Base-by-base conservation (phyloP, 2,797 vertebrate genomes). In the Mico argentatus region DNA sequence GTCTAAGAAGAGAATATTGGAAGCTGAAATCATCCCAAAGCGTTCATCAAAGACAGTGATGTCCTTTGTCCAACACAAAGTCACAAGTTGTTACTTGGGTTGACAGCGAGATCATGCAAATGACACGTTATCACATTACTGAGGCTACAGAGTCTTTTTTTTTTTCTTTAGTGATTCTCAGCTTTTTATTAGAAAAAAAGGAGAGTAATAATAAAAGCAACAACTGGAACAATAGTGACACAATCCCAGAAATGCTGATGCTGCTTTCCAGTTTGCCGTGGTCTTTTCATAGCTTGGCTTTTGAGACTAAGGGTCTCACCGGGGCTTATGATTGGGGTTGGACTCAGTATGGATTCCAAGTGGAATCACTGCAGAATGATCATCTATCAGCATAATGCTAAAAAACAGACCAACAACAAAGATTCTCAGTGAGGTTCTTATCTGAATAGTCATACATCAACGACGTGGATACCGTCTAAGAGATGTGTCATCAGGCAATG, bases 61-160 rank as follows among this genome's bases (percentile, higher is more conserved):
- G 95, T 97, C 86, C 76, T 96, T 97, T 96, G 97, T 93, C 96
- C 96, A 95, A 84, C 72, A 91, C 52, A 85, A 95, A 93, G 95
- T 96, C 93, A 77, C 44, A 59, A 88, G 50, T 79, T 76, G 67
- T 50, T 48, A 94, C 95, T 76, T 88, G 70, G 77, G 77, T 84
- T 0, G 3, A 73, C 44, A 39, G 57, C 13, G 90, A 93, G 83
- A 80, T 26, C 20, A 7, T 48, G 57, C 52, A 96, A 90, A 48
- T 50, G 96, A 57, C 15, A 91, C 77, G 87, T 93, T 75, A 57
- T 87, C 88, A 55, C 85, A 22, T 94, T 77, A 67, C 12, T 80
- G 88, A 94, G 73, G 24, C 55, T 59, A 46, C 46, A 61, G 55
- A 39, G 15, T 85, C 67, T 73, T 87, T 93, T 72, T 81, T 88